Evolutionary conservation across 64 coral and sea anemone species (phyloP).

Genomic region (Platygyra sinensis): DNA sequence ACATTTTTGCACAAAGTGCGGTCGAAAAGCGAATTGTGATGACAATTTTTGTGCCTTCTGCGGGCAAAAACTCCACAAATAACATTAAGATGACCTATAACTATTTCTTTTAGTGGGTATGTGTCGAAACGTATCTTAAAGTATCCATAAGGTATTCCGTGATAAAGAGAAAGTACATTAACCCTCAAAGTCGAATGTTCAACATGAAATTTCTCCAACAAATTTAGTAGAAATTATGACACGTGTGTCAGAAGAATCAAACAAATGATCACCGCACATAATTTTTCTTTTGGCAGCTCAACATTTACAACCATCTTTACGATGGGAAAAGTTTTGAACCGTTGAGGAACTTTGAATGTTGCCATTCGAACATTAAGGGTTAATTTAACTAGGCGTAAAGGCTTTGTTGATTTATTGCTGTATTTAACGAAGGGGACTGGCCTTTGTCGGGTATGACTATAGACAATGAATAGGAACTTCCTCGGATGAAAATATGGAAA

Average conservation of each 20-base stretch:
- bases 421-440: conserved; percentile 31
- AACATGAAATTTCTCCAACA: neutral
- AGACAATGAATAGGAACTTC: neutral
- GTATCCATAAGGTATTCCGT: neutral
- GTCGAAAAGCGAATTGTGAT: conserved; percentile 57
- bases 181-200: neutral
- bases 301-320: neutral
- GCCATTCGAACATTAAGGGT: neutral
- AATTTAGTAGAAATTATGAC: neutral
- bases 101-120: neutral
- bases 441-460: neutral
- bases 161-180: neutral
- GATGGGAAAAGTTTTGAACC: neutral
- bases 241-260: neutral
- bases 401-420: neutral
- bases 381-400: neutral
- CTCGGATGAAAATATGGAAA: neutral
- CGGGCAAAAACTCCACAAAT: conserved; percentile 89
- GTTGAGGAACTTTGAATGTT: neutral
- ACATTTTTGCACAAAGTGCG: conserved; percentile 95
- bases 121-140: neutral
- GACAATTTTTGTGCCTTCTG: conserved; percentile 96
- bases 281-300: neutral
- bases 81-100: neutral
- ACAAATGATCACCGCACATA: too few species aligned